phyloP scores from a whole-genome alignment of 2,113 vertebrate genomes.

The Cricetomys ansorgei region DNA sequence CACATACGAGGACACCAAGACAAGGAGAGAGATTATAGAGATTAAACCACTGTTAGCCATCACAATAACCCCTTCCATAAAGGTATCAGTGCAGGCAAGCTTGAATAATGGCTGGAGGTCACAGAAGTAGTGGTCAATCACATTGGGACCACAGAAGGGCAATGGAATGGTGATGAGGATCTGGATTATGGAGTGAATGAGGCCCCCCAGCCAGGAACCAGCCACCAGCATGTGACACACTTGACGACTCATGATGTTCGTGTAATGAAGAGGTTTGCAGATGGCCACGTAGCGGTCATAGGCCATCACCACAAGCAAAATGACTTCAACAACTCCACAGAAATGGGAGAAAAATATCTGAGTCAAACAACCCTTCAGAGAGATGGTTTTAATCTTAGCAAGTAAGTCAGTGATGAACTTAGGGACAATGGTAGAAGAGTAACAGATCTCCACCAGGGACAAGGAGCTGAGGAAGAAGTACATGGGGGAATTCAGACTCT shows the following conservation, averaged over 20 bases:
- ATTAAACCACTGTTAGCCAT: constrained; percentile 66
- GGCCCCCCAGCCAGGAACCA: too few species aligned
- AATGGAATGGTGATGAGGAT: too few species aligned
- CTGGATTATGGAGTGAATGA: too few species aligned
- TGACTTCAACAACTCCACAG: constrained; percentile 44
- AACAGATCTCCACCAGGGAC: constrained; percentile 65
- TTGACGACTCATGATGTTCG: too few species aligned
- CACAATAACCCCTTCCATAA: too few species aligned
- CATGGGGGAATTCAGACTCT: constrained; percentile 62
- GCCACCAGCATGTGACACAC: too few species aligned
- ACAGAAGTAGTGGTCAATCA: too few species aligned
- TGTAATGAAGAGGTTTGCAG: too few species aligned
- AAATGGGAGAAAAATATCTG: constrained; percentile 73
- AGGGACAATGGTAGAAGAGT: constrained; percentile 57
- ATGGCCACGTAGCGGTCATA: too few species aligned
- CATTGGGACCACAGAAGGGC: too few species aligned
- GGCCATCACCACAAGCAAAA: constrained; percentile 55
- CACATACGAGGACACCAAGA: constrained; percentile 43
- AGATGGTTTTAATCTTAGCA: constrained; percentile 43
- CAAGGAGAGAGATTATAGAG: constrained; percentile 21
- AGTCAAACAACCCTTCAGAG: constrained; percentile 21
- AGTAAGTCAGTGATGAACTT: constrained; percentile 64
- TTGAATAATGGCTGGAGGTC: too few species aligned
- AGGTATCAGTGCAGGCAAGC: too few species aligned
- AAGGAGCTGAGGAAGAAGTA: constrained; percentile 64